Evolutionary conservation across 37 sponge, comb jelly and placozoan genomes (phyloP), one percentile per base, ranked within the genome.

Genomic region (Axinella damicornis): DNA sequence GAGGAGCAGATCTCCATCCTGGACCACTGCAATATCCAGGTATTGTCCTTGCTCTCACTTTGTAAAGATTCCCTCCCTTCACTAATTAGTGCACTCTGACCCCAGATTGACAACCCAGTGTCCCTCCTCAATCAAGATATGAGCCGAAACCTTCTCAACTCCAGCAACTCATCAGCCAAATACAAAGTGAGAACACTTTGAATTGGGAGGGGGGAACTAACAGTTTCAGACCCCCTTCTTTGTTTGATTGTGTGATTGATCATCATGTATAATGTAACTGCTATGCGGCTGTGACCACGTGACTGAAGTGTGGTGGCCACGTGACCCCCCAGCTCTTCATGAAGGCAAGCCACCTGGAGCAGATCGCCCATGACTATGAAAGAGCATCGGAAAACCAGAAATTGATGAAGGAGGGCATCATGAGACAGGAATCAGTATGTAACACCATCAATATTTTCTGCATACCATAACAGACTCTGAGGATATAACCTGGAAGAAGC

Each of bases 71-170:
- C n/a, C n/a, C n/a, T n/a, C n/a, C n/a, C n/a, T n/a, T n/a, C n/a
- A n/a, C n/a, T n/a, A n/a, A n/a, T n/a, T n/a, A n/a, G n/a, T 46
- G 46, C 9, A 4, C 46, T 46, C 9, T 46, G 46, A 60, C 35
- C 71, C 40, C 73, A 95, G 92, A 87, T 98, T 9, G 94, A 97
- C 81, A 99, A 99, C 76, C 99, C 99, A 15, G 96, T 99, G 55
- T 97, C 93, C 53, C 71, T 99, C 39, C 91, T 99, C 62, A 94
- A 88, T 69, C 99, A 99, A 79, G 99, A 99, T 72, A 97, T 94
- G 34, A 92, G 93, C 31, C 74, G 96, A 15, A 93, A 95, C 88
- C 96, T 97, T 87, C 90, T 99, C 27, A 93, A 95, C 52, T 73
- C 81, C 66, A 84, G 82, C 28, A 88, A 89, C 31, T 89, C 95